phyloP scores from a whole-genome alignment of 2,113 vertebrate genomes.

The Lepus timidus region DNA sequence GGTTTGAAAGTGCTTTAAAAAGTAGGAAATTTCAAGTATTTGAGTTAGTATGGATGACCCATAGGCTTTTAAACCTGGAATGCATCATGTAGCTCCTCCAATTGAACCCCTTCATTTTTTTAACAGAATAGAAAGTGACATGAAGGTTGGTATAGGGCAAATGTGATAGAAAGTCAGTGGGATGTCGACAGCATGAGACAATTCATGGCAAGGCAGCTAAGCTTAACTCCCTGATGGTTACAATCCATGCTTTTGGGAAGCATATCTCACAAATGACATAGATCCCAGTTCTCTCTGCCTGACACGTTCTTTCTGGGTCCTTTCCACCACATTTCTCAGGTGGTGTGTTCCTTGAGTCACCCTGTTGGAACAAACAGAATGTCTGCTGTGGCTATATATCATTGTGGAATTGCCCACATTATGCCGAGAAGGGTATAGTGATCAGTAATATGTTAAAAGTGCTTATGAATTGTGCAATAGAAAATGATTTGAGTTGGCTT shows the following conservation, averaged over 20 bases:
- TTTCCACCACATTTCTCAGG: background rate
- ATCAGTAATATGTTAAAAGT: background rate
- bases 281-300: background rate
- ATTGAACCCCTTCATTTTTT: background rate
- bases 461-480: background rate
- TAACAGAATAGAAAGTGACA: background rate
- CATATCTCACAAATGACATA: background rate
- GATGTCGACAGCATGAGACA: background rate
- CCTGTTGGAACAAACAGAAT: background rate
- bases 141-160: background rate
- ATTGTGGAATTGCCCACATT: background rate
- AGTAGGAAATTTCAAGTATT: background rate
- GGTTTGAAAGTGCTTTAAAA: background rate
- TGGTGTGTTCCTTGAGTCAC: background rate
- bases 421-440: background rate
- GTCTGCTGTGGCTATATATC: background rate
- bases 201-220: background rate
- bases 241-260: background rate
- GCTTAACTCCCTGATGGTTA: background rate
- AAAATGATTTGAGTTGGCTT: conserved; percentile 2
- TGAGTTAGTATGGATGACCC: background rate
- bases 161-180: background rate
- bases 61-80: conserved; percentile 6
- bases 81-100: background rate
- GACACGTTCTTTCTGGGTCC: background rate